phyloP scores from a whole-genome alignment of 2,888 invertebrate species.

The Gryllus longicercus region DNA sequence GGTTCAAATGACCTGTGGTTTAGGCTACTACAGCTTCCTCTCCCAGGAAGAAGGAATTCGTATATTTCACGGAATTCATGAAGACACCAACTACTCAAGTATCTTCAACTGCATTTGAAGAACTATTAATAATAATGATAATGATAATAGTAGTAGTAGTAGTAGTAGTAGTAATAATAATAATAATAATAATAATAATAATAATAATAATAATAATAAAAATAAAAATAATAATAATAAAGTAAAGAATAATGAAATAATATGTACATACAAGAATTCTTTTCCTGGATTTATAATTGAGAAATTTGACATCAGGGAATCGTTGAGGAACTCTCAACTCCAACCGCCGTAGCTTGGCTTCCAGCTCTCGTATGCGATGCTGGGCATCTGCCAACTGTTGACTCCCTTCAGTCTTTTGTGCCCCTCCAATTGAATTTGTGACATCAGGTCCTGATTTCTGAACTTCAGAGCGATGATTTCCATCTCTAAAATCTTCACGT shows the following conservation, averaged over 20 bases:
- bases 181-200: no score
- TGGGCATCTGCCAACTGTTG: constrained; percentile 54
- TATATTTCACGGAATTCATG: no score
- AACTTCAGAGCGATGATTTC: constrained; percentile 39
- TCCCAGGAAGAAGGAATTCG: no score
- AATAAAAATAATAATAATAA: no score
- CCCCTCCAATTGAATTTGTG: neutral
- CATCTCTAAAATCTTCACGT: constrained; percentile 36
- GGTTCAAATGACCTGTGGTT: no score
- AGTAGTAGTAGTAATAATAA: no score
- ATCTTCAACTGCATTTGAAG: no score
- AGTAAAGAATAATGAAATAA: neutral
- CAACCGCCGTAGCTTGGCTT: constrained; percentile 67
- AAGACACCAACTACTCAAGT: no score
- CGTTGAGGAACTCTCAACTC: constrained; percentile 74
- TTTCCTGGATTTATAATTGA: constrained; percentile 87
- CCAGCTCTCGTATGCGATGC: constrained; percentile 61
- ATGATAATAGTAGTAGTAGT: no score
- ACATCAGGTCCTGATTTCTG: neutral
- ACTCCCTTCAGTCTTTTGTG: constrained; percentile 38
- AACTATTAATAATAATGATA: no score
- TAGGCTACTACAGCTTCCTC: no score
- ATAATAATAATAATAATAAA: no score
- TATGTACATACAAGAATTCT: constrained; percentile 72
- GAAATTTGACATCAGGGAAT: constrained; percentile 86